phyloP scores from a whole-genome alignment of 1,140 invertebrate genomes.

The Procambarus clarkii region DNA sequence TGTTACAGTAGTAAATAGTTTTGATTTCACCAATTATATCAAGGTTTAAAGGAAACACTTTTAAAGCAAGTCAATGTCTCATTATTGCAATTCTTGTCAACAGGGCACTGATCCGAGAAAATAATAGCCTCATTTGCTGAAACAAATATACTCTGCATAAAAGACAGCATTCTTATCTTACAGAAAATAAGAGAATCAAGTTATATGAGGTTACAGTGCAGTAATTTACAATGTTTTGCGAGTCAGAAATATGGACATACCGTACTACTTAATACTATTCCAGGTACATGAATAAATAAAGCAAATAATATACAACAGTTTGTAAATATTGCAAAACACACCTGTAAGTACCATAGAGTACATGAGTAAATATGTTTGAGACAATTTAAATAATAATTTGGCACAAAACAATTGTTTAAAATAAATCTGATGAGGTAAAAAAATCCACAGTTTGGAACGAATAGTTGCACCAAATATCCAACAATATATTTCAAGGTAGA shows the following conservation, averaged over 20 bases:
- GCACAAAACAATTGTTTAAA: not conserved
- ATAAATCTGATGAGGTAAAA: no score
- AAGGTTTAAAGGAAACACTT: not conserved
- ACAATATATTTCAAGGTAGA: no score
- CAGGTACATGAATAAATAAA: conserved; percentile 4
- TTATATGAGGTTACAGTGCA: not conserved
- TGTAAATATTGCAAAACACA: not conserved
- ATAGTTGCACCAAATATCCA: no score
- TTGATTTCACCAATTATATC: not conserved
- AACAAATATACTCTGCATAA: not conserved
- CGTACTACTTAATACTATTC: not conserved
- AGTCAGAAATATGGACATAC: not conserved
- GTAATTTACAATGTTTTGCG: not conserved
- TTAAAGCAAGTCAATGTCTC: not conserved
- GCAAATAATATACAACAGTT: not conserved
- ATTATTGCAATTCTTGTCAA: not conserved
- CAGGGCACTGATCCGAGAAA: not conserved
- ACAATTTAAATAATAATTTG: not conserved
- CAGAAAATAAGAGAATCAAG: not conserved
- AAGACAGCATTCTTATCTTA: not conserved
- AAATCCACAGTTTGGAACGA: no score
- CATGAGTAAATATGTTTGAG: not conserved
- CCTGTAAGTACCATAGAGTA: not conserved
- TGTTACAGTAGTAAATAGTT: no score
- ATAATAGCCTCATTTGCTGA: not conserved